Conservation (phyloP, 2,888 invertebrate genomes). For the Eueremaeus valkanovi region DNA sequence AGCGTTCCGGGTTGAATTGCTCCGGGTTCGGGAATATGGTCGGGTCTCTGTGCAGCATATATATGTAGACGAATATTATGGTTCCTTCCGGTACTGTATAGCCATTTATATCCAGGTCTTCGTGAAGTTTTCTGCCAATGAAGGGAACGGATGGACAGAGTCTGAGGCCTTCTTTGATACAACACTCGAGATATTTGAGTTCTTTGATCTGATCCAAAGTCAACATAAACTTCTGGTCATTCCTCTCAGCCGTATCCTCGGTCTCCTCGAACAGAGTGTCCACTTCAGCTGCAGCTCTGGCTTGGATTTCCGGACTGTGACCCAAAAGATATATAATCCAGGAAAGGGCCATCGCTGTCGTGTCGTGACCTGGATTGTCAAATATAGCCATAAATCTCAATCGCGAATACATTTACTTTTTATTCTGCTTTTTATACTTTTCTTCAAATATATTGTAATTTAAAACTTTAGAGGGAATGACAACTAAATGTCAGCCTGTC, state of each 20-base stretch:
- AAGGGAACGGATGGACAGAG: constrained; percentile 53
- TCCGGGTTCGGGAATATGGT: constrained; percentile 46
- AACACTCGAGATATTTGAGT: constrained; percentile 53
- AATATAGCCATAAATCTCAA: too few relatives aligned
- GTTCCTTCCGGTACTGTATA: constrained; percentile 46
- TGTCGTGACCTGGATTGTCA: constrained; percentile 43
- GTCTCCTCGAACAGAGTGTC: constrained; percentile 40
- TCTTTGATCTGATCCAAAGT: constrained; percentile 54
- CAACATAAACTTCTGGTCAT: constrained; percentile 52
- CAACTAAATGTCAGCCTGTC: too few relatives aligned
- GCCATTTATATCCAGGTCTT: constrained; percentile 48
- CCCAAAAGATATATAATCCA: constrained; percentile 44
- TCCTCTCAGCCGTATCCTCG: not conserved
- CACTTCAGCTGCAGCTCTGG: constrained; percentile 51
- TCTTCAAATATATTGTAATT: too few relatives aligned
- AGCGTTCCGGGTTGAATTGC: constrained; percentile 47
- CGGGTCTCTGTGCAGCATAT: constrained; percentile 46
- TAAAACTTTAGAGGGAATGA: too few relatives aligned
- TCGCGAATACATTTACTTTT: too few relatives aligned
- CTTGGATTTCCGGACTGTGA: constrained; percentile 51
- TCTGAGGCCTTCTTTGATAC: constrained; percentile 53
- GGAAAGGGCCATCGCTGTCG: constrained; percentile 45
- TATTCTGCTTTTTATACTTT: too few relatives aligned
- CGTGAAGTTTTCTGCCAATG: constrained; percentile 50
- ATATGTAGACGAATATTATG: constrained; percentile 45